Base-by-base conservation (phyloP, 2,888 invertebrate genomes). In the Leistus spinibarbis region DNA sequence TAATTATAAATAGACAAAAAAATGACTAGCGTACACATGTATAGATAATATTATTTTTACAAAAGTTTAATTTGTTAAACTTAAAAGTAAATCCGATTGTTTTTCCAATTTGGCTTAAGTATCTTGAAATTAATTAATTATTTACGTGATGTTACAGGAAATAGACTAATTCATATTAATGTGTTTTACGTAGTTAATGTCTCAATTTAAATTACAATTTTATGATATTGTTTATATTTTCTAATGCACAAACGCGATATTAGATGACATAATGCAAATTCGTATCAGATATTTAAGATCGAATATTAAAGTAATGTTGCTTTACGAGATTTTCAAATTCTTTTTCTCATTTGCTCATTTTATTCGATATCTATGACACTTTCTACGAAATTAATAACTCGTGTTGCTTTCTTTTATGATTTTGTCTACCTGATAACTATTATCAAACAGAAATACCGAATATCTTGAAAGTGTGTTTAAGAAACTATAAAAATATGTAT, bases 11-110 rank as follows among this genome's bases (percentile, higher is more conserved):
- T 64, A 64, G 64, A 66, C 17, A 72, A 72, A 65, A 19, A 65
- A 72, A 72, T 65, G 72, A 72, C 72, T 72, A 72, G 72, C 57
- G 27, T 69, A 64, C 64, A 64, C 57, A 72, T 65, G 65, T 54
- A 62, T 69, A 69, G 69, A 69, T 69, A 69, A 40, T 60, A 22
- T 40, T 70, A 53, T 70, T 70, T 69, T 73, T 73, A 73, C 66
- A 73, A 73, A 73, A 73, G 73, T 67, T 60, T 66, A 17, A 17
- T 66, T 40, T 40, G n/a, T 66, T 40, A 27, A n/a, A 40, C 24
- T 66, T 66, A 66, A 53, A 40, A 66, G 60, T 69, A 62, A 62
- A 19, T 62, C 16, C 57, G 62, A 65, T 67, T 72, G 10, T 17
- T 20, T 63, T 57, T 54, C 63, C 53, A 63, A 70, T 19, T 70